These are phyloP conservation scores for Thumatha senex DNA, from an alignment of 2,888 invertebrate species.

Conservation along the genomic window DNA sequence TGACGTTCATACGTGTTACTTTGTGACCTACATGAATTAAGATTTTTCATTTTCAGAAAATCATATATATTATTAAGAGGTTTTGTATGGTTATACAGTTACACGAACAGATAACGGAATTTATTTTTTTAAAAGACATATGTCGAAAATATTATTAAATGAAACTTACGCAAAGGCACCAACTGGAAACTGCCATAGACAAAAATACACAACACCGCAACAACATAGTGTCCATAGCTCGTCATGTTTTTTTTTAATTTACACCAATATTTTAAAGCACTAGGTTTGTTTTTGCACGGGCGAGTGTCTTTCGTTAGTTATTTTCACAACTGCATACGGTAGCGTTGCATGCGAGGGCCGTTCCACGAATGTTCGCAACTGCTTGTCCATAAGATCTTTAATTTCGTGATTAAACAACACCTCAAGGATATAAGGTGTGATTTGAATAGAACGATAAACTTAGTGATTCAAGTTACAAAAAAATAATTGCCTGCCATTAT, in stretches of 20 bases:
- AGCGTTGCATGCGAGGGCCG: constrained; percentile 44
- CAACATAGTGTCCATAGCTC: constrained; percentile 36
- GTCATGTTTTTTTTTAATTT: constrained; percentile 30
- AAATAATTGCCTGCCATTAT: too few species aligned
- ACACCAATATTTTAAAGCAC: constrained; percentile 13
- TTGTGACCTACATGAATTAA: too few species aligned
- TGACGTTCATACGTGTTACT: too few species aligned
- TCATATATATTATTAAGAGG: too few species aligned
- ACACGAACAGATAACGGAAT: too few species aligned
- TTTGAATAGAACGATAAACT: constrained; percentile 21
- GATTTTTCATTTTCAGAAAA: too few species aligned
- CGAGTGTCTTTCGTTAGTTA: constrained; percentile 11
- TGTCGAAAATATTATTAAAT: constrained; percentile 14
- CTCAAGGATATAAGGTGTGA: constrained; percentile 65
- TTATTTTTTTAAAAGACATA: too few species aligned
- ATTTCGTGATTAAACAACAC: constrained; percentile 62
- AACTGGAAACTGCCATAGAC: constrained; percentile 62
- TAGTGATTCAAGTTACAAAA: neutral
- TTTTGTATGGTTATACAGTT: too few species aligned
- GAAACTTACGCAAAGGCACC: constrained; percentile 71
- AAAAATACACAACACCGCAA: constrained; percentile 56
- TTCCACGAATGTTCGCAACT: constrained; percentile 52
- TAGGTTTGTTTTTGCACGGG: neutral
- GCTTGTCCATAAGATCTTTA: constrained; percentile 52
- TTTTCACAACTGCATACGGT: constrained; percentile 21